A percentile compares a stretch with the other conserved stretches of the same genome.
phyloP scores from a whole-genome alignment of 1,140 invertebrate genomes.

The Drosophila nasuta region DNA sequence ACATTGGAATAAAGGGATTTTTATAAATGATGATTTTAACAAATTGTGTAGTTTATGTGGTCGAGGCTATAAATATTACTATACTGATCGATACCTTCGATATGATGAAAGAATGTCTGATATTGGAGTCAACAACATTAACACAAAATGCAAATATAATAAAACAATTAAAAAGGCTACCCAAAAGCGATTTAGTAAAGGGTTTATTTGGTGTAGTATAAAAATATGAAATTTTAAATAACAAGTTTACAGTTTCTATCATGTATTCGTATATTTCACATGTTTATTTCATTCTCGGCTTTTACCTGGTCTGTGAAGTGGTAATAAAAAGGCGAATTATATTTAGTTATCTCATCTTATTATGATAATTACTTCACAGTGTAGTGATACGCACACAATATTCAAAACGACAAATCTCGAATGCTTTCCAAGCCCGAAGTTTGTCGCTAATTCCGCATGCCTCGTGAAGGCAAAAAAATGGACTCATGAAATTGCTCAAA shows the following conservation, averaged over 20 bases:
- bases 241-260: not conserved
- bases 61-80: too few species aligned
- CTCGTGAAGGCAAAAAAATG: constrained; percentile 40
- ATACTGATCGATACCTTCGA: too few species aligned
- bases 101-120: not conserved
- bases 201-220: too few species aligned
- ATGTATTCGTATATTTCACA: not conserved
- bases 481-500: constrained; percentile 24
- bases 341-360: not conserved
- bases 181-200: too few species aligned
- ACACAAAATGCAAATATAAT: not conserved
- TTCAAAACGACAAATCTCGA: constrained; percentile 43
- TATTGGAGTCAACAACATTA: not conserved
- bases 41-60: too few species aligned
- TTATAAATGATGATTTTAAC: too few species aligned
- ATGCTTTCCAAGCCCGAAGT: constrained; percentile 7
- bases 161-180: not conserved
- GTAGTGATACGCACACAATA: not conserved
- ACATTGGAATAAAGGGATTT: too few species aligned
- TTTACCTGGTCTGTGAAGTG: not conserved
- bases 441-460: constrained; percentile 10
- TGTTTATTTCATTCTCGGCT: not conserved
- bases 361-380: not conserved
- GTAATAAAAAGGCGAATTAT: not conserved
- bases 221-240: too few species aligned